Evolutionary conservation across 2,797 vertebrate genomes (phyloP).

Genomic region (Galagoides demidoff): DNA sequence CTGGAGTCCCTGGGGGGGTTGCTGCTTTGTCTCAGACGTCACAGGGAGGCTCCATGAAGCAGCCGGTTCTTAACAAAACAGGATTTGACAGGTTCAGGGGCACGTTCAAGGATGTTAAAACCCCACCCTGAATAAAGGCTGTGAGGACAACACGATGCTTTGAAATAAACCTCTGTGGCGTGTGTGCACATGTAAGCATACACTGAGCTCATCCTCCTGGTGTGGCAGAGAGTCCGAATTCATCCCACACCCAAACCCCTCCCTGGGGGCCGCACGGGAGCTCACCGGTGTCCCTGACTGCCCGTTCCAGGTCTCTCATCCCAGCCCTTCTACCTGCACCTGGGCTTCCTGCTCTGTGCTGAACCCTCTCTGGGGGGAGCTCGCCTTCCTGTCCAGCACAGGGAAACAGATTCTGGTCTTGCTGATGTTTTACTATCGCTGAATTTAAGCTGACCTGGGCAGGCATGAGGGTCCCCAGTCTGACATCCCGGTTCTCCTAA

Average conservation of each 20-base stretch:
- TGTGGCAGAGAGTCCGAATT: neutral
- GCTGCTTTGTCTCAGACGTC: neutral
- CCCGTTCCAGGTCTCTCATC: neutral
- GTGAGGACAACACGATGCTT: neutral
- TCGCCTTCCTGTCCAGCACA: fast-evolving
- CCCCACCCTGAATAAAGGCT: neutral
- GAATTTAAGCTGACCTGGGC: neutral
- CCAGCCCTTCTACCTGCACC: fast-evolving
- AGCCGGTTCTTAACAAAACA: neutral
- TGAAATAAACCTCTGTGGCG: fast-evolving
- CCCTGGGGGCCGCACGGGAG: neutral
- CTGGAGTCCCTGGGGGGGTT: neutral
- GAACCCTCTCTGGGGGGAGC: neutral
- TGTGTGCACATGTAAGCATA: neutral
- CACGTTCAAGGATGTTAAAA: neutral
- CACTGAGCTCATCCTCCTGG: neutral
- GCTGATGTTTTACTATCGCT: neutral
- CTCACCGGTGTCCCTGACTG: neutral
- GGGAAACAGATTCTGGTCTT: fast-evolving
- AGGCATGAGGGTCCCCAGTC: neutral
- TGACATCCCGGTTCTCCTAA: neutral
- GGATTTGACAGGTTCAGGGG: neutral
- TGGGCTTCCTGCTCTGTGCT: neutral
- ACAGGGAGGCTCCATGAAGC: fast-evolving
- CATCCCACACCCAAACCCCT: neutral